Evolutionary conservation across 1,140 invertebrate genomes (phyloP), one percentile per base, ranked within the genome.

Genomic region (Brachionus paranguensis): DNA sequence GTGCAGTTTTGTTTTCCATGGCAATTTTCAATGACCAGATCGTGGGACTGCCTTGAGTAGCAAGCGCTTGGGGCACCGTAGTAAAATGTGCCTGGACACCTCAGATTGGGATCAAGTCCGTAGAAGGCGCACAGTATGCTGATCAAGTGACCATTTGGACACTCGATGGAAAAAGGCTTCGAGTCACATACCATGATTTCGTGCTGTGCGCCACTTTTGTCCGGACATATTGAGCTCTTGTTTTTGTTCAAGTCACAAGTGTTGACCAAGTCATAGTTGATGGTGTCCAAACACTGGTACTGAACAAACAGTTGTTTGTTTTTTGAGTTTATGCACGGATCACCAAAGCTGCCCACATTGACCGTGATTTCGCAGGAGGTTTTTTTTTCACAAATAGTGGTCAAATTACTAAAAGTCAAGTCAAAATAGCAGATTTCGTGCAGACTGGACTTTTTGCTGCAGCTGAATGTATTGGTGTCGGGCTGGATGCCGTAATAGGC

Each of bases 341-440:
- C 78, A n/a, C 53, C 64, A 60, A 81, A 64, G 29, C 53, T 81
- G n/a, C 78, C 64, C 20, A 68, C 53, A 41, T 64, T 81, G 3
- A 81, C 78, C 1, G 50, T 60, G 12, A 81, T 60, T n/a, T 64
- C 50, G 29, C 78, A 81, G 3, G 33, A 45, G 37, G 11, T 45
- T 27, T 81, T 60, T 81, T 81, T n/a, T 24, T 81, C 53, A 14
- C 78, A 81, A 20, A 64, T 29, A 11, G 50, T 81, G 6, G 53
- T 81, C 24, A 81, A 41, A 64, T 68, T 60, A 47, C 78, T 81
- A 29, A 45, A 81, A 29, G 78, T 81, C 20, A 81, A 60, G 27
- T 81, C 53, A 47, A 60, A 64, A 81, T 81, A 81, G 53, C 78
- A 81, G 60, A 76, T 64, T 81, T 81, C 37, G 43, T 81, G 78